These are phyloP conservation scores for Coreoperca whiteheadi DNA, from an alignment of 2,113 vertebrate genomes.

Conservation along the genomic window DNA sequence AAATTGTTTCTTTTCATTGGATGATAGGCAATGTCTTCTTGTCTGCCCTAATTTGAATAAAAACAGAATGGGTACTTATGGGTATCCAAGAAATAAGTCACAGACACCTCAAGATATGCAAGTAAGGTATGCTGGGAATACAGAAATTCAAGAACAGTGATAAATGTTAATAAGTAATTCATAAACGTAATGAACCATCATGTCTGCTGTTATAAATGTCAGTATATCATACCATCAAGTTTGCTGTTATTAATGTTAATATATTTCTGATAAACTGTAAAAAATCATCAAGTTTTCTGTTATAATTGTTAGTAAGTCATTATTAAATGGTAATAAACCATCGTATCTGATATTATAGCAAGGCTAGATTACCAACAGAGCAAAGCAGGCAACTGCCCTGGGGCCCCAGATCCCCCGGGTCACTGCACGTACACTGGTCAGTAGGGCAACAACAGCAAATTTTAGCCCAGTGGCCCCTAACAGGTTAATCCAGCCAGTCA, in stretches of 20 bases:
- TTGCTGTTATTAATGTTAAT: neutral
- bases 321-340: neutral
- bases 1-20: neutral
- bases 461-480: neutral
- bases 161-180: too few relatives aligned
- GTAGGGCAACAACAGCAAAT: neutral
- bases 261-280: too few relatives aligned
- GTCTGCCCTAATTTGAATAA: neutral
- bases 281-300: neutral
- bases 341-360: neutral
- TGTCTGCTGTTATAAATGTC: neutral
- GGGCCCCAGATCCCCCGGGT: too few relatives aligned
- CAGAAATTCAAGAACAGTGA: too few relatives aligned
- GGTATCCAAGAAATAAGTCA: conserved; percentile 1
- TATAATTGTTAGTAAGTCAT: too few relatives aligned
- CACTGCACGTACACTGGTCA: neutral
- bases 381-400: neutral
- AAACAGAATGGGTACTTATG: neutral
- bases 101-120: neutral
- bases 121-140: too few relatives aligned
- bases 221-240: neutral
- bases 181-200: too few relatives aligned
- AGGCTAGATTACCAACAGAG: neutral
- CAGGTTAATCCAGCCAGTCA: neutral
- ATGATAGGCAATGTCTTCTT: neutral